Evolutionary conservation across 1,140 invertebrate species (phyloP).

Genomic region (Lasioglossum baleicum): DNA sequence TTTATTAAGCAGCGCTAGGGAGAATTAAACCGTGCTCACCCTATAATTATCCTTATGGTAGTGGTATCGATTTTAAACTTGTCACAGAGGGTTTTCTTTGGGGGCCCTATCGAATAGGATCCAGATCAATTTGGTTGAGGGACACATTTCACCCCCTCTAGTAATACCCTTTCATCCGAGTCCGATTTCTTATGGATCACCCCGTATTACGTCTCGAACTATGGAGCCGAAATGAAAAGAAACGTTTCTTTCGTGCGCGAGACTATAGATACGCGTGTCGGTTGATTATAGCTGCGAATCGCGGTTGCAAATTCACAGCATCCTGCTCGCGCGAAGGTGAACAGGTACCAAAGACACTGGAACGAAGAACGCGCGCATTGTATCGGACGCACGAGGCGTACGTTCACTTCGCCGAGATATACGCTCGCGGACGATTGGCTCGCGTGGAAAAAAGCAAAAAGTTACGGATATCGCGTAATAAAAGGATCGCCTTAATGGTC

Average conservation of each 20-base stretch:
- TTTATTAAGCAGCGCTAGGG: too few species aligned
- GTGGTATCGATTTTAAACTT: too few species aligned
- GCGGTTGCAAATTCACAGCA: constrained; percentile 30
- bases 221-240: neutral
- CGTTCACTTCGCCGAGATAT: constrained; percentile 25
- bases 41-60: too few species aligned
- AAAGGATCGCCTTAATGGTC: constrained; percentile 2
- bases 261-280: neutral
- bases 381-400: neutral
- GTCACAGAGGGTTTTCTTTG: too few species aligned
- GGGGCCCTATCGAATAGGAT: too few species aligned
- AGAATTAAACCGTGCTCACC: too few species aligned
- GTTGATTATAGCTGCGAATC: constrained; percentile 29
- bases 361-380: neutral
- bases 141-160: too few species aligned
- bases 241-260: neutral
- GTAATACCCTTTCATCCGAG: too few species aligned
- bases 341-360: constrained; percentile 27
- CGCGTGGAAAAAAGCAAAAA: constrained; percentile 1
- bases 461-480: constrained; percentile 38
- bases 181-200: too few species aligned
- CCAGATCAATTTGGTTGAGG: too few species aligned
- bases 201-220: too few species aligned
- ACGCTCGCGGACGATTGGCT: neutral
- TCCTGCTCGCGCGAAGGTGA: constrained; percentile 38